phyloP scores from a whole-genome alignment of 1,140 invertebrate genomes.

The Orius insidiosus region DNA sequence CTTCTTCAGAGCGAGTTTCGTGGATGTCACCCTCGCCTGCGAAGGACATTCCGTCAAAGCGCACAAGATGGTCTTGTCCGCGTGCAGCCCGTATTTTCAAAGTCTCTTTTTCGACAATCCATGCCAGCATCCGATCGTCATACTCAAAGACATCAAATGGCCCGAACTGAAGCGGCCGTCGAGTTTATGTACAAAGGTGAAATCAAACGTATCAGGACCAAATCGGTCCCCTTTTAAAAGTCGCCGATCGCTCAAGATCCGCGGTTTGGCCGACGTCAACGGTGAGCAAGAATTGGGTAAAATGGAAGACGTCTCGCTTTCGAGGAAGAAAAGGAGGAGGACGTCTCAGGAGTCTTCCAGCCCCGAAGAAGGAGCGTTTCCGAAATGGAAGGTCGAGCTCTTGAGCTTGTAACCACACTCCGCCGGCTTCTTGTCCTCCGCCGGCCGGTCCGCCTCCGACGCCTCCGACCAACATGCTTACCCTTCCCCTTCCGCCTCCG shows the following conservation, averaged over 20 bases:
- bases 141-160: conserved; percentile 77
- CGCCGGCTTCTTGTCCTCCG: conserved; percentile 20
- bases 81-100: conserved; percentile 85
- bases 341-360: conserved; percentile 11
- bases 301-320: conserved; percentile 20
- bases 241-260: conserved; percentile 69
- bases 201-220: conserved; percentile 84
- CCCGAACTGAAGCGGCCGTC: conserved; percentile 66
- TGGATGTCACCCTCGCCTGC: conserved; percentile 80
- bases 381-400: conserved; percentile 14
- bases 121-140: conserved; percentile 78
- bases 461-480: conserved; percentile 15
- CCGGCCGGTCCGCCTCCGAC: conserved; percentile 24
- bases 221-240: conserved; percentile 67
- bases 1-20: conserved; percentile 76
- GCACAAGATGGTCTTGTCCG: conserved; percentile 82
- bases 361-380: conserved; percentile 14
- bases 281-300: conserved; percentile 38
- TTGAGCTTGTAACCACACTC: conserved; percentile 22
- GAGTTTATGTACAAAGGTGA: conserved; percentile 90
- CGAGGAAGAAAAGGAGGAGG: conserved; percentile 19
- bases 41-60: conserved; percentile 80
- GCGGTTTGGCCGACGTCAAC: conserved; percentile 72
- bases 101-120: conserved; percentile 79
- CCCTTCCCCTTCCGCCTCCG: conserved; percentile 19